Evolutionary conservation across 2,888 invertebrate species (phyloP).

Genomic region (Pycnomerus fuliginosus): DNA sequence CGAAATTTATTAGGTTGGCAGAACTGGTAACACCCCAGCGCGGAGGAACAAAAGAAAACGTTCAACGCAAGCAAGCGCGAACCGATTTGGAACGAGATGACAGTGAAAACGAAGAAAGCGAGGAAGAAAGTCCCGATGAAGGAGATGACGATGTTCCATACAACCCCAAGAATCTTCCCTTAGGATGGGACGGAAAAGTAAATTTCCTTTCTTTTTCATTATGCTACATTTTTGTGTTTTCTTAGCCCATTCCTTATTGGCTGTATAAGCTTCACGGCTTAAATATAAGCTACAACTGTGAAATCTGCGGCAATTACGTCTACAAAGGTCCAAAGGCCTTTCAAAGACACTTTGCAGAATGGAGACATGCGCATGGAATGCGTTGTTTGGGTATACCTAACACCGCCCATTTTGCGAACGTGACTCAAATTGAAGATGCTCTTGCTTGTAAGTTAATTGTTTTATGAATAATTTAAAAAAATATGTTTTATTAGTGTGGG

Average conservation of each 20-base stretch:
- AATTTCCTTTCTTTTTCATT: constrained; percentile 6
- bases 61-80: constrained; percentile 95
- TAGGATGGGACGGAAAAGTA: constrained; percentile 98
- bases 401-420: constrained; percentile 99
- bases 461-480: neutral
- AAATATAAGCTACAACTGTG: constrained; percentile 98
- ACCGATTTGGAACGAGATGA: constrained; percentile 92
- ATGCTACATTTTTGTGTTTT: constrained; percentile 28
- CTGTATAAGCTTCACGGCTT: constrained; percentile 97
- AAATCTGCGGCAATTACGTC: constrained; percentile 98
- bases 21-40: constrained; percentile 84
- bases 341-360: constrained; percentile 96
- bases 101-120: constrained; percentile 87
- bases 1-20: constrained; percentile 64
- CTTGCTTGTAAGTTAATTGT: constrained; percentile 70
- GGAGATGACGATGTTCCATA: constrained; percentile 95
- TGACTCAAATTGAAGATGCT: constrained; percentile 98
- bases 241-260: constrained; percentile 87
- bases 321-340: constrained; percentile 99
- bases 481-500: constrained; percentile 76
- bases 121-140: constrained; percentile 77
- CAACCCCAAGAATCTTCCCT: constrained; percentile 98
- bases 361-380: constrained; percentile 93
- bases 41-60: constrained; percentile 93
- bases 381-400: constrained; percentile 96